Evolutionary conservation across 2,797 vertebrate species (phyloP), one percentile per base, ranked within the genome.

Genomic region (Rhinogobio ventralis): DNA sequence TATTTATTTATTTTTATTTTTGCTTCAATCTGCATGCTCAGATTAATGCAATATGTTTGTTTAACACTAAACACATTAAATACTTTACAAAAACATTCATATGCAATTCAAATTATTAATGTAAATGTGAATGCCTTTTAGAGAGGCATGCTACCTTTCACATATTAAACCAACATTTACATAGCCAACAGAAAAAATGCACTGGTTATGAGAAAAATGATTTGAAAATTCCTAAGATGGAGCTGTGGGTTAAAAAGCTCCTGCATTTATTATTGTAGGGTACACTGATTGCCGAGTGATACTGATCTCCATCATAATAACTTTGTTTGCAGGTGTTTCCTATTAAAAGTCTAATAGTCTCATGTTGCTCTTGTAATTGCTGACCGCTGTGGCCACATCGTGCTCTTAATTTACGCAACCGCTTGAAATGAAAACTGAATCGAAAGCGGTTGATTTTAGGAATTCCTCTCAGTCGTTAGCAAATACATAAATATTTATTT

Each of bases 341-440:
- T 60, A 73, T 88, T 82, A 88, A 46, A 87, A 76, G 66, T 83
- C 45, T 85, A 87, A 87, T 86, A 84, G 81, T 77, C 67, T 87
- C 88, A 66, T 84, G 88, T 85, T 77, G 88, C 81, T 87, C 36
- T 78, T 91, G 89, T 89, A 91, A 93, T 92, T 93, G 92, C 91
- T 93, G 93, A 94, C 91, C 86, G 86, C 91, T 88, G 87, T 92
- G 88, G 87, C 90, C 88, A 91, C 84, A 49, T 91, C 87, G 85
- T 87, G 92, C 90, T 90, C 91, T 92, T 93, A 94, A 94, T 94
- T 94, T 92, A 90, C 82, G 81, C 86, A 88, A 87, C 90, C 90
- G 91, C 92, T 91, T 93, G 93, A 94, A 94, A 94, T 92, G 90
- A 90, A 89, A 89, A 89, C 82, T 87, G 88, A 93, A 89, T 90